A percentile compares a stretch with the other conserved stretches of the same genome.
Conservation (phyloP, 2,113 vertebrate genomes). For the Marcusenius ussheri region DNA sequence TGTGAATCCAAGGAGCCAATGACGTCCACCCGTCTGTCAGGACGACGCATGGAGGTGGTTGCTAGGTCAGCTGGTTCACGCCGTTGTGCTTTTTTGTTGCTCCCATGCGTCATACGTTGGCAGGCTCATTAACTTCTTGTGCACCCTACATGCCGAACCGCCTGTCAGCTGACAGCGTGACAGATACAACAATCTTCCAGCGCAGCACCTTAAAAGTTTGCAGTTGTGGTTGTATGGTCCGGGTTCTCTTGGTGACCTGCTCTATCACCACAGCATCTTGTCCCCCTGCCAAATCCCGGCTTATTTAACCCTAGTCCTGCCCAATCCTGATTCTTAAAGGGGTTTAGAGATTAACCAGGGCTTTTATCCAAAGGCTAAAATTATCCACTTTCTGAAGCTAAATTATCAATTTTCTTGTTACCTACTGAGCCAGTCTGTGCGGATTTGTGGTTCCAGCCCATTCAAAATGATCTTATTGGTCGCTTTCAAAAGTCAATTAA, state of each 20-base stretch:
- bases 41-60: not conserved
- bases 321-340: not conserved
- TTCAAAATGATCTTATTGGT: not conserved
- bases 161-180: not conserved
- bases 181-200: not conserved
- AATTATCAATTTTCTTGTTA: not conserved
- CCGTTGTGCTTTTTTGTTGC: not conserved
- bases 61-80: not conserved
- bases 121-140: not conserved
- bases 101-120: not conserved
- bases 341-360: not conserved
- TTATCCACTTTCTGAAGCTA: not conserved
- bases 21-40: not conserved
- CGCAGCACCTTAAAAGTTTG: not conserved
- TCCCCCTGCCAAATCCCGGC: not conserved
- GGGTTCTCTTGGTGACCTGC: not conserved
- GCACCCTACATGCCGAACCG: not conserved
- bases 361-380: not conserved
- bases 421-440: not conserved
- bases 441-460: not conserved
- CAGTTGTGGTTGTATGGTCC: not conserved
- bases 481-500: not conserved
- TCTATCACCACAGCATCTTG: not conserved
- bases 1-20: not conserved
- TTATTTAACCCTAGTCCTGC: not conserved